Evolutionary conservation across 2,888 invertebrate species (phyloP).

Genomic region (Calephelis perditalis): DNA sequence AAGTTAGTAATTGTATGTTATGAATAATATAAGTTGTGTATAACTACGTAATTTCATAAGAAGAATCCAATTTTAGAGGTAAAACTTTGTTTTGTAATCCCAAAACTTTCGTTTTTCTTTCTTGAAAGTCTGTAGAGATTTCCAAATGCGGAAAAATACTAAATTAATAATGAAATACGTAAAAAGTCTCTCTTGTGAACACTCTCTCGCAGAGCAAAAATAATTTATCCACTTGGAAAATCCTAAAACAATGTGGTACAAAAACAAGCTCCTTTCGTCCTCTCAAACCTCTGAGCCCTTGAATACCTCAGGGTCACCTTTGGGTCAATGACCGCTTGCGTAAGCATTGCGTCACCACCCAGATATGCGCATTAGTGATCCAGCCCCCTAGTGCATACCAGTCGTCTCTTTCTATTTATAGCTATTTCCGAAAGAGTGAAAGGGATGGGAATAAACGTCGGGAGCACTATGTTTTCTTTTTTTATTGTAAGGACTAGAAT

Average conservation of each 20-base stretch:
- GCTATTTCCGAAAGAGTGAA: constrained; percentile 20
- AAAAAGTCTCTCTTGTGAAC: too few relatives aligned
- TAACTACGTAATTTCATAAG: too few relatives aligned
- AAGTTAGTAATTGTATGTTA: too few relatives aligned
- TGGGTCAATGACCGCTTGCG: constrained; percentile 51
- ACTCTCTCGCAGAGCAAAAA: background rate
- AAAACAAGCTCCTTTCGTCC: constrained; percentile 21
- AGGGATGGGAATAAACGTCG: constrained; percentile 25
- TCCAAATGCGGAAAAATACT: too few relatives aligned
- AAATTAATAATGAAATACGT: too few relatives aligned
- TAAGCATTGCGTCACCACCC: constrained; percentile 56
- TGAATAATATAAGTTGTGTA: too few relatives aligned
- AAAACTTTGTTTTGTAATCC: too few relatives aligned
- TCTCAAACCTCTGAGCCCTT: constrained; percentile 40
- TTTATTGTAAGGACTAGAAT: constrained; percentile 23
- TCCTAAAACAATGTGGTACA: background rate
- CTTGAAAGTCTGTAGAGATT: too few relatives aligned
- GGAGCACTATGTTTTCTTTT: constrained; percentile 31
- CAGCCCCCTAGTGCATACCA: constrained; percentile 34
- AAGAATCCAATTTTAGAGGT: too few relatives aligned
- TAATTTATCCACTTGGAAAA: constrained; percentile 10
- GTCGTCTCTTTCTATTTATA: constrained; percentile 24
- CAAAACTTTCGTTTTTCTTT: too few relatives aligned
- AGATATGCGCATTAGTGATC: constrained; percentile 42
- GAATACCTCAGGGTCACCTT: constrained; percentile 42